Evolutionary conservation across 2,797 vertebrate species (phyloP).

Genomic region (Epinephelus awoara): DNA sequence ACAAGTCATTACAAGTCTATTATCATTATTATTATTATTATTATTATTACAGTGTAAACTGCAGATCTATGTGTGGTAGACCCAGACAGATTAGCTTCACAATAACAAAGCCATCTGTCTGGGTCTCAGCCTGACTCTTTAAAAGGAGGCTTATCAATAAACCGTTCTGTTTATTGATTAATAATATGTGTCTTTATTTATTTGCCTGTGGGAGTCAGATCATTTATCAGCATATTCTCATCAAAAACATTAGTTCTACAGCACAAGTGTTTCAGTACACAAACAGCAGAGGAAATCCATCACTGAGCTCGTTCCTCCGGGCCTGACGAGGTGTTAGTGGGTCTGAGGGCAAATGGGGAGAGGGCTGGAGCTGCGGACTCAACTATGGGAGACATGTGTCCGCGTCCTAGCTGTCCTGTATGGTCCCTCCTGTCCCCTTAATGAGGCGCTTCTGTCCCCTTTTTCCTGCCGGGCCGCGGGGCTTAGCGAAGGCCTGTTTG

Average conservation of each 20-base stretch:
- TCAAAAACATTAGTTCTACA: constrained; percentile 41
- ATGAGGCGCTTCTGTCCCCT: constrained; percentile 97
- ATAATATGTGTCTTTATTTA: constrained; percentile 6
- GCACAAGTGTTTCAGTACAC: constrained; percentile 56
- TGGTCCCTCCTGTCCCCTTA: constrained; percentile 89
- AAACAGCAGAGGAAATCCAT: constrained; percentile 41
- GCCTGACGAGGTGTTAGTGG: constrained; percentile 17
- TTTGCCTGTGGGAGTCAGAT: constrained; percentile 18
- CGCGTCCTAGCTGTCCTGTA: constrained; percentile 88
- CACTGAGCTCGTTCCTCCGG: constrained; percentile 13
- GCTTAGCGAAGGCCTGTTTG: constrained; percentile 98
- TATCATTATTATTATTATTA: not conserved
- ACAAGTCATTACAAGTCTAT: constrained; percentile 38
- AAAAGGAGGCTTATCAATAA: not conserved
- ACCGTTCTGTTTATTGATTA: not conserved
- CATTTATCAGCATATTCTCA: constrained; percentile 31
- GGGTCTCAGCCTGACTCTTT: constrained; percentile 6
- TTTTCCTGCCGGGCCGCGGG: constrained; percentile 96
- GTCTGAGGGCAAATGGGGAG: constrained; percentile 17
- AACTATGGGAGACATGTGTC: constrained; percentile 10
- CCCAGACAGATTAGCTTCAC: constrained; percentile 24
- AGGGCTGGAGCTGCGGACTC: constrained; percentile 7
- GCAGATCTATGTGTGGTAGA: constrained; percentile 32
- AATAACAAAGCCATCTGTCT: constrained; percentile 19
- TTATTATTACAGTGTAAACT: constrained; percentile 31